phyloP scores from a whole-genome alignment of 2,888 invertebrate genomes.

The Caenorhabditis uteleia region DNA sequence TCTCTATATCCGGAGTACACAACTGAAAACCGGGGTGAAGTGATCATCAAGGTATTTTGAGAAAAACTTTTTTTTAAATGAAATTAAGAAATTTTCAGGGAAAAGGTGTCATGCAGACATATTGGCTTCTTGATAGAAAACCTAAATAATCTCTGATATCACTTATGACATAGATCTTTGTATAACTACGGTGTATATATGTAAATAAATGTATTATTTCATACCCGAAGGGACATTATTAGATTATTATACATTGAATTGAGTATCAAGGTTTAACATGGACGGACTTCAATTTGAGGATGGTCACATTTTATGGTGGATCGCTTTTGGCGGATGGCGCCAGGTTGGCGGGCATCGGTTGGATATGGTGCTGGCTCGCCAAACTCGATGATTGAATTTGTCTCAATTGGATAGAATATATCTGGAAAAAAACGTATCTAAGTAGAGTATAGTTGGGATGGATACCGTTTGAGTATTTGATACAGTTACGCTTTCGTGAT shows the following conservation, averaged over 20 bases:
- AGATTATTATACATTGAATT: not conserved
- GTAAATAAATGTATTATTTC: too few relatives aligned
- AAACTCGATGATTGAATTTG: slow-evolving; percentile 19
- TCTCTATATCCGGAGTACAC: slow-evolving; percentile 37
- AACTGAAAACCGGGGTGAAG: slow-evolving; percentile 54
- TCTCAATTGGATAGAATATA: slow-evolving; percentile 19
- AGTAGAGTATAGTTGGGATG: too few relatives aligned
- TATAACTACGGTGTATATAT: not conserved
- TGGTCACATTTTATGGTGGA: slow-evolving; percentile 27
- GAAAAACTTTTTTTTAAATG: not conserved
- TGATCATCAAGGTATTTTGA: slow-evolving; percentile 50
- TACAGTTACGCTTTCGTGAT: slow-evolving; percentile 42
- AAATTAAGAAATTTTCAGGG: slow-evolving; percentile 41
- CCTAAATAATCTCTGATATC: not conserved
- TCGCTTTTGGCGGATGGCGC: slow-evolving; percentile 10
- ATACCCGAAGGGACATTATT: too few relatives aligned
- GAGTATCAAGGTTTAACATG: slow-evolving; percentile 17
- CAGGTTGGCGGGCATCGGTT: slow-evolving; percentile 13
- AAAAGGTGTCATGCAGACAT: slow-evolving; percentile 58
- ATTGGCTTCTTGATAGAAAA: slow-evolving; percentile 46
- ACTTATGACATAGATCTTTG: not conserved
- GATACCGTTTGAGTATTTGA: slow-evolving; percentile 15
- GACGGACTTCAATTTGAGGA: slow-evolving; percentile 23
- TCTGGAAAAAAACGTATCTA: slow-evolving; percentile 28
- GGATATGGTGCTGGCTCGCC: slow-evolving; percentile 31